Evolutionary conservation across 2,797 vertebrate species (phyloP).

Genomic region (Phalanger gymnotis): DNA sequence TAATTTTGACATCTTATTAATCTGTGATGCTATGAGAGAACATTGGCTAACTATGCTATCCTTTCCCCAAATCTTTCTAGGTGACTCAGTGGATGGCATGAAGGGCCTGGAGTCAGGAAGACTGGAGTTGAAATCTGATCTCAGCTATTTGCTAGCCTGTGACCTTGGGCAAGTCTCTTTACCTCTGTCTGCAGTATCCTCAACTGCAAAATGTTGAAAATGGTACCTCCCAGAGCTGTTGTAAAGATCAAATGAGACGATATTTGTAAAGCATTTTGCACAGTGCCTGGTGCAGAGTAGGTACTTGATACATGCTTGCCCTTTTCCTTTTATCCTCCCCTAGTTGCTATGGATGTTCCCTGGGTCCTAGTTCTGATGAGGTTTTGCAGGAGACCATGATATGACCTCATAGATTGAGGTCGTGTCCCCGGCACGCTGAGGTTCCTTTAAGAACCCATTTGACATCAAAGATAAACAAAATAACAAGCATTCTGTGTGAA

Average conservation of each 20-base stretch:
- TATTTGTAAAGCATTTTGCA: neutral
- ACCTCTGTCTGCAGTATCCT: neutral
- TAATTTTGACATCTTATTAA: neutral
- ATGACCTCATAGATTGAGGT: neutral
- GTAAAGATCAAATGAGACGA: neutral
- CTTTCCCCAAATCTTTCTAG: neutral
- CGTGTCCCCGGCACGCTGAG: neutral
- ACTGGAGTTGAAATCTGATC: neutral
- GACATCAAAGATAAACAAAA: slow-evolving; percentile 22
- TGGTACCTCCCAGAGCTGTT: neutral
- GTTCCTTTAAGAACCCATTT: neutral
- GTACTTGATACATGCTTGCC: neutral
- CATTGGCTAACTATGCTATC: neutral
- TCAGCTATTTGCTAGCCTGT: neutral
- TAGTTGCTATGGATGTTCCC: neutral
- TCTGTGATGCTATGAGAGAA: neutral
- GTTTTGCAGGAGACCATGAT: neutral
- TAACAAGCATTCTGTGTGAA: slow-evolving; percentile 59
- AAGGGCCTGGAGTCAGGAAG: neutral
- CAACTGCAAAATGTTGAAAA: neutral
- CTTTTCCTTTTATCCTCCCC: neutral
- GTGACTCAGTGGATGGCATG: neutral
- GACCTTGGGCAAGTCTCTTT: neutral
- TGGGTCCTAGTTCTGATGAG: neutral
- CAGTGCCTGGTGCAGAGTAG: neutral